These are phyloP conservation scores for Cepphus grylle DNA, from an alignment of 2,113 vertebrate genomes.

Conservation along the genomic window DNA sequence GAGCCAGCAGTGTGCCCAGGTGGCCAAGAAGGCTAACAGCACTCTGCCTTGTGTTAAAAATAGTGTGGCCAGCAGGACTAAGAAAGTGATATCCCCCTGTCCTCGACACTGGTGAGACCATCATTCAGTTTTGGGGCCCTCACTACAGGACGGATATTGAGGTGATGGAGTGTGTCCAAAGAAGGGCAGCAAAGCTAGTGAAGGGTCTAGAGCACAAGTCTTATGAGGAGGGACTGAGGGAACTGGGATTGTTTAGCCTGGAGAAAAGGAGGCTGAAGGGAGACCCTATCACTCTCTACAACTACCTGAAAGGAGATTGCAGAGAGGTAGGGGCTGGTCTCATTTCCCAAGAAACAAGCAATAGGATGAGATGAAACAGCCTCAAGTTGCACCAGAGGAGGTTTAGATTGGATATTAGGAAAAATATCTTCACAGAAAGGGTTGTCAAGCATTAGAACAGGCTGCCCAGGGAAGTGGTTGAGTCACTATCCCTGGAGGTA, in stretches of 20 bases:
- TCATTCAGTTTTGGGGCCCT: neutral
- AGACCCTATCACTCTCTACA: neutral
- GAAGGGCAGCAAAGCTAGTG: neutral
- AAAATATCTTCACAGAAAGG: neutral
- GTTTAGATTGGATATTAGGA: neutral
- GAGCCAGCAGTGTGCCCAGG: neutral
- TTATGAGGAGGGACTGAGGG: neutral
- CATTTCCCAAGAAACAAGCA: neutral
- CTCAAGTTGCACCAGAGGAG: neutral
- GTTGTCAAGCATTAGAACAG: neutral
- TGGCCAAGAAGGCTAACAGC: neutral
- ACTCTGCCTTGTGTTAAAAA: neutral
- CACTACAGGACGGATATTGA: neutral
- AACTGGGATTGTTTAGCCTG: neutral
- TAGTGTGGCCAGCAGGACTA: neutral
- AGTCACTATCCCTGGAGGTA: neutral
- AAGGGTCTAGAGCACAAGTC: neutral
- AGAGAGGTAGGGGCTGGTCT: fast-evolving
- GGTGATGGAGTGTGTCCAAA: neutral
- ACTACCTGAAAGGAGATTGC: neutral
- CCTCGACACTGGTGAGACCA: too few species aligned
- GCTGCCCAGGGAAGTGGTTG: neutral
- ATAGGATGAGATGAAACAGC: neutral
- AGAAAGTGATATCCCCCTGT: neutral
- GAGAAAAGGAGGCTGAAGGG: neutral